phyloP scores from a whole-genome alignment of 2,113 vertebrate genomes.

The Jaculus jaculus region DNA sequence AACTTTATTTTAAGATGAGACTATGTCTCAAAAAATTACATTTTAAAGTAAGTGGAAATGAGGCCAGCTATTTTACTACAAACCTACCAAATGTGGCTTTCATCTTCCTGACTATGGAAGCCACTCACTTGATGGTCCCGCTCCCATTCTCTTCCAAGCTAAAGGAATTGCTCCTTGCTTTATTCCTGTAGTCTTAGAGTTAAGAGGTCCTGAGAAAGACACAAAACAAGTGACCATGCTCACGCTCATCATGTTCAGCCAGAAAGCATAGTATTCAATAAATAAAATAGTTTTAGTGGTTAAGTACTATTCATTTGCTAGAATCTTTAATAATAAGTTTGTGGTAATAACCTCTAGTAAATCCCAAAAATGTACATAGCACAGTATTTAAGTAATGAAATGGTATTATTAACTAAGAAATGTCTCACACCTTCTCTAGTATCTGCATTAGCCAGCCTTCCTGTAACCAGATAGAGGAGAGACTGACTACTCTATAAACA shows the following conservation, averaged over 20 bases:
- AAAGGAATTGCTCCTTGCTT: neutral
- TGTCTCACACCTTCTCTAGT: neutral
- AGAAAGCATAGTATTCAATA: constrained; percentile 12
- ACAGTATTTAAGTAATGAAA: neutral
- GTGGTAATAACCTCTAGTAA: neutral
- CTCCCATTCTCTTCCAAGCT: neutral
- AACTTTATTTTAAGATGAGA: neutral
- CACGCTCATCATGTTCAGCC: neutral
- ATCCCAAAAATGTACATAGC: neutral
- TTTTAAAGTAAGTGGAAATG: neutral
- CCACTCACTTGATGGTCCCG: neutral
- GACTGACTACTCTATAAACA: neutral
- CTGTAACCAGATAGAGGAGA: neutral
- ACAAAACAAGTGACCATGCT: neutral
- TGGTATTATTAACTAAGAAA: neutral
- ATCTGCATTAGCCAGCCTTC: neutral
- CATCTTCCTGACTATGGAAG: neutral
- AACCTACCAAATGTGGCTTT: neutral
- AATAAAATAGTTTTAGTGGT: neutral
- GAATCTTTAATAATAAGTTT: neutral
- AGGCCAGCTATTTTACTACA: neutral
- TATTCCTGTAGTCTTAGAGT: neutral
- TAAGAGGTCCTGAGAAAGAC: neutral
- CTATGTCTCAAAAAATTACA: neutral
- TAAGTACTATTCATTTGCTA: neutral